phyloP scores from a whole-genome alignment of 2,797 vertebrate species.

The Sparus aurata region DNA sequence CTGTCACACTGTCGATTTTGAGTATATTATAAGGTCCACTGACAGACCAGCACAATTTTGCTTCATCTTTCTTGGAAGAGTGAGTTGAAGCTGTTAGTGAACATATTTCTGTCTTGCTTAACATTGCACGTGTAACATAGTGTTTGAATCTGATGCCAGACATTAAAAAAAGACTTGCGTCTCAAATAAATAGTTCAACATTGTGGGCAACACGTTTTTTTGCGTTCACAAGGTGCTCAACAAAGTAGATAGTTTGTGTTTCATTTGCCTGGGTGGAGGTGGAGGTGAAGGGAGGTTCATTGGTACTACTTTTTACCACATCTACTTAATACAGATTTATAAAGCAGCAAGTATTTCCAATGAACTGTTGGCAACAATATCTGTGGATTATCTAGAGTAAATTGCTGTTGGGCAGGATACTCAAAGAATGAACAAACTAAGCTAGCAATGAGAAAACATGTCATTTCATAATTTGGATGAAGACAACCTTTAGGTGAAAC shows the following conservation, averaged over 20 bases:
- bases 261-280: background rate
- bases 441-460: background rate
- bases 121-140: background rate
- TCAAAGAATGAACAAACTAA: background rate
- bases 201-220: too few species aligned
- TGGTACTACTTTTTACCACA: background rate
- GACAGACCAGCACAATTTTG: slow-evolving; percentile 32
- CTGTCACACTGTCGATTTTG: slow-evolving; percentile 63
- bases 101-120: slow-evolving; percentile 9
- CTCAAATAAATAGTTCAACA: background rate
- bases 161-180: background rate
- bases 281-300: background rate
- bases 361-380: background rate
- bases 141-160: background rate
- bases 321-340: background rate
- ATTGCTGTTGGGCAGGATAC: background rate
- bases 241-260: background rate
- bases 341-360: background rate
- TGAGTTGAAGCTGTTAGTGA: slow-evolving; percentile 27
- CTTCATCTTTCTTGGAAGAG: slow-evolving; percentile 4
- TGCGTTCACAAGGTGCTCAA: too few species aligned
- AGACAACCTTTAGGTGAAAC: slow-evolving; percentile 49
- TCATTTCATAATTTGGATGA: background rate
- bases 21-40: slow-evolving; percentile 51
- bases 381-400: background rate